These are phyloP conservation scores for Clarias pachynema DNA, from an alignment of 2,797 vertebrate genomes.

Conservation along the genomic window DNA sequence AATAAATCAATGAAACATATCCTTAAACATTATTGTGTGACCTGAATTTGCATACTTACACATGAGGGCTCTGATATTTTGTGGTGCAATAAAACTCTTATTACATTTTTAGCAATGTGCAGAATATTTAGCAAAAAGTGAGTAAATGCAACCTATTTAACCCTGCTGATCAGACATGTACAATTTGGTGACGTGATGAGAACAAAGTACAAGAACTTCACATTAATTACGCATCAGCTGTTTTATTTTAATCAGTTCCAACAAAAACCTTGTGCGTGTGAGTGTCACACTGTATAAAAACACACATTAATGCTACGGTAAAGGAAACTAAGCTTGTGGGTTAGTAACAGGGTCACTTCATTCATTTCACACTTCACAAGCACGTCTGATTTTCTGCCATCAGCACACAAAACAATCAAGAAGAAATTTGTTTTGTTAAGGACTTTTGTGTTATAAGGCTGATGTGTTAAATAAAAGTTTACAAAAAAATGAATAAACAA, in stretches of 20 bases:
- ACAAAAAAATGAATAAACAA: neutral
- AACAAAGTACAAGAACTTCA: neutral
- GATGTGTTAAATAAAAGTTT: neutral
- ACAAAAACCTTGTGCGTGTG: neutral
- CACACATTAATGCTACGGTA: neutral
- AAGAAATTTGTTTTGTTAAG: neutral
- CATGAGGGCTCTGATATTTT: neutral
- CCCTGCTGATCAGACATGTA: neutral
- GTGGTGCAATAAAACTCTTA: neutral
- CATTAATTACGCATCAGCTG: neutral
- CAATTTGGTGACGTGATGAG: neutral
- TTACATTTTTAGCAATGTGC: neutral
- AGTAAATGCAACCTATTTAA: neutral
- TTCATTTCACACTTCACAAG: neutral
- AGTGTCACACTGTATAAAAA: neutral
- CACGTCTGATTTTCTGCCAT: neutral
- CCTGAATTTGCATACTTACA: neutral
- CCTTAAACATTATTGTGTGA: neutral
- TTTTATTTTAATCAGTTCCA: slow-evolving; percentile 12
- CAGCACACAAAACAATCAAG: neutral
- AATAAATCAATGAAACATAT: no score
- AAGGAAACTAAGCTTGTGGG: neutral
- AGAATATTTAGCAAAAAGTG: neutral
- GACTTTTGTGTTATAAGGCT: neutral
- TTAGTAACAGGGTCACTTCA: neutral